phyloP scores from a whole-genome alignment of 2,113 vertebrate genomes.

The Motacilla tschutschensis region DNA sequence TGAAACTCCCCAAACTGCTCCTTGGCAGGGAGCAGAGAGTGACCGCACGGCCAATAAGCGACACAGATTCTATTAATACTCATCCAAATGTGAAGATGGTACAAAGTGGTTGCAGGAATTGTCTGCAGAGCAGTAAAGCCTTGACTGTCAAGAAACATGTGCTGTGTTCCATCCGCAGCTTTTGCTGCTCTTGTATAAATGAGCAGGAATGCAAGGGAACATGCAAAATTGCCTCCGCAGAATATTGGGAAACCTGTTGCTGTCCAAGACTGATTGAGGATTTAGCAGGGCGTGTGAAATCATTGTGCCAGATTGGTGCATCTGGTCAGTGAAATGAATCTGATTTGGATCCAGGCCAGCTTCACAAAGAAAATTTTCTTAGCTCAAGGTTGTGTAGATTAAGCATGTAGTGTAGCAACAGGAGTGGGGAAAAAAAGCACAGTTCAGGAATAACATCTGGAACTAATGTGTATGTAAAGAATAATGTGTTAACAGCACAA shows the following conservation, averaged over 20 bases:
- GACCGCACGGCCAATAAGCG: slow-evolving; percentile 5
- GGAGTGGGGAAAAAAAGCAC: background rate
- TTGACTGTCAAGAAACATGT: background rate
- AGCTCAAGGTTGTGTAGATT: background rate
- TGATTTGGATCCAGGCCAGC: background rate
- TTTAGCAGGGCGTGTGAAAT: background rate
- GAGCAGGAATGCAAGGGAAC: background rate
- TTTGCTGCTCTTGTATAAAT: background rate
- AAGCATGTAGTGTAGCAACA: background rate
- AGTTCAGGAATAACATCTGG: background rate
- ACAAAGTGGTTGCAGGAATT: background rate
- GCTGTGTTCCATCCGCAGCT: background rate
- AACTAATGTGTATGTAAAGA: background rate
- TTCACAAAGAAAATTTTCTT: background rate
- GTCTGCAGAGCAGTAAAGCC: background rate
- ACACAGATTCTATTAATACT: slow-evolving; percentile 23
- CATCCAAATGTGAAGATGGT: background rate
- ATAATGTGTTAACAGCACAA: background rate
- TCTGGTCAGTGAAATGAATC: slow-evolving; percentile 28
- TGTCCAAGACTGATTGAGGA: background rate
- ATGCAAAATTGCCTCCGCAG: background rate
- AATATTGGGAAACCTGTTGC: background rate
- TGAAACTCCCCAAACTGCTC: slow-evolving; percentile 6
- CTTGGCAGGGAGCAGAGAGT: slow-evolving; percentile 25
- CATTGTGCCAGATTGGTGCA: background rate